Conservation (phyloP, 2,113 vertebrate species). For the Oncorhynchus gorbuscha region DNA sequence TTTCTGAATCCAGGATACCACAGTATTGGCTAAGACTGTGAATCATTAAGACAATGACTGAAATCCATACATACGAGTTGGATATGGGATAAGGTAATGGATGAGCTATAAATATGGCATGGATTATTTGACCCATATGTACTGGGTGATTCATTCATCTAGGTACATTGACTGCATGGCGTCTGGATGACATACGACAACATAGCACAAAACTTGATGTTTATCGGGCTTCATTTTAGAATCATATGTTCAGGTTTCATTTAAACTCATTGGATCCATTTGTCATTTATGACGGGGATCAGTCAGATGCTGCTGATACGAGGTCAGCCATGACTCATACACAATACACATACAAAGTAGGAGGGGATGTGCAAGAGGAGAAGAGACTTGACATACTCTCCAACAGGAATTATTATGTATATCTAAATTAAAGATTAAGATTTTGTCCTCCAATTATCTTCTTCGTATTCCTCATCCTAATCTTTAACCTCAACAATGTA, state of each 20-base stretch:
- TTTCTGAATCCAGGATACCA: too few species aligned
- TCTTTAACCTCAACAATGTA: too few species aligned
- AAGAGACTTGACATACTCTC: not conserved
- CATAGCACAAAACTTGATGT: not conserved
- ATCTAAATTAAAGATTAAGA: too few species aligned
- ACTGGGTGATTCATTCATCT: not conserved
- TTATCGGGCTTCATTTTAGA: not conserved
- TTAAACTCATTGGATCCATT: constrained; percentile 26
- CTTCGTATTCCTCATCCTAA: not conserved
- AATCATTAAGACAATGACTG: not conserved
- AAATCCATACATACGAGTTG: not conserved
- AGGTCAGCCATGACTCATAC: constrained; percentile 14
- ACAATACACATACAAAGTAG: constrained; percentile 18
- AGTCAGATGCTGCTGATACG: constrained; percentile 8
- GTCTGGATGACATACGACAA: not conserved
- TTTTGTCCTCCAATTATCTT: not conserved
- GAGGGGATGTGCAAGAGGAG: not conserved
- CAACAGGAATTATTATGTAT: not conserved
- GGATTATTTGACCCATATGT: not conserved
- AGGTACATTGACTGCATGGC: not conserved
- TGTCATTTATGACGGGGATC: constrained; percentile 16
- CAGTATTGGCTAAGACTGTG: not conserved
- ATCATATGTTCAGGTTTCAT: constrained; percentile 9
- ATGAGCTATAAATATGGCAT: not conserved
- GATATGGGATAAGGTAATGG: not conserved